Conservation (phyloP, 2,113 vertebrate genomes). For the Xiphias gladius region DNA sequence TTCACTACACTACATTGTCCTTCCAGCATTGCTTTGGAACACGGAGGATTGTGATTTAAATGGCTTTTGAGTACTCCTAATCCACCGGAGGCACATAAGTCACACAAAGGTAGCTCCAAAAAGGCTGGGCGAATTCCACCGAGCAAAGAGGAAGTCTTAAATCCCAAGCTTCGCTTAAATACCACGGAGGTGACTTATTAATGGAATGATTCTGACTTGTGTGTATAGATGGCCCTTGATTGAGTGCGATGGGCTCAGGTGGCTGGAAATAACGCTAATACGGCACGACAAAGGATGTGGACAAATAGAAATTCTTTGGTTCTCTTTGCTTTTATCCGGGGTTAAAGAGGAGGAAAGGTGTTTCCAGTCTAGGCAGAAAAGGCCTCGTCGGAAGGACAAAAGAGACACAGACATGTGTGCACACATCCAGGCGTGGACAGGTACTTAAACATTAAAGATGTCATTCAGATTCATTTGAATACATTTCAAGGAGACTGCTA, state of each 20-base stretch:
- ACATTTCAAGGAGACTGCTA: not conserved
- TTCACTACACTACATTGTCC: conserved; percentile 73
- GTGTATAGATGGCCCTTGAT: conserved; percentile 68
- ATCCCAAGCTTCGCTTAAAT: conserved; percentile 77
- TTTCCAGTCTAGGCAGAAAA: conserved; percentile 49
- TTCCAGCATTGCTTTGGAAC: conserved; percentile 68
- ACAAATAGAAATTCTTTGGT: conserved; percentile 51
- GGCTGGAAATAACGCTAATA: conserved; percentile 61
- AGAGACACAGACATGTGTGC: conserved; percentile 34
- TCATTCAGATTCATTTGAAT: not conserved
- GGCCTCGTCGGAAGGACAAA: conserved; percentile 41
- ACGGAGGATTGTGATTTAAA: conserved; percentile 79
- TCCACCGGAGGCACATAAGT: conserved; percentile 82
- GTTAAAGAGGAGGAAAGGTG: conserved; percentile 65
- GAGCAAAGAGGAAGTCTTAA: conserved; percentile 80
- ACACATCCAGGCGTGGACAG: conserved; percentile 19
- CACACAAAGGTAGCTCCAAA: conserved; percentile 78
- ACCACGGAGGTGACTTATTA: conserved; percentile 77
- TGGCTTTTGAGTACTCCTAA: conserved; percentile 76
- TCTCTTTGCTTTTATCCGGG: conserved; percentile 48
- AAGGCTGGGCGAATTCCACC: conserved; percentile 75
- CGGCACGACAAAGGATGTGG: conserved; percentile 59
- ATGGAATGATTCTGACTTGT: conserved; percentile 75
- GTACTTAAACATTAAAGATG: conserved; percentile 15
- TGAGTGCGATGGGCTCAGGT: conserved; percentile 66